Conservation (phyloP, 2,888 invertebrate species). For the Syrphus vitripennis region DNA sequence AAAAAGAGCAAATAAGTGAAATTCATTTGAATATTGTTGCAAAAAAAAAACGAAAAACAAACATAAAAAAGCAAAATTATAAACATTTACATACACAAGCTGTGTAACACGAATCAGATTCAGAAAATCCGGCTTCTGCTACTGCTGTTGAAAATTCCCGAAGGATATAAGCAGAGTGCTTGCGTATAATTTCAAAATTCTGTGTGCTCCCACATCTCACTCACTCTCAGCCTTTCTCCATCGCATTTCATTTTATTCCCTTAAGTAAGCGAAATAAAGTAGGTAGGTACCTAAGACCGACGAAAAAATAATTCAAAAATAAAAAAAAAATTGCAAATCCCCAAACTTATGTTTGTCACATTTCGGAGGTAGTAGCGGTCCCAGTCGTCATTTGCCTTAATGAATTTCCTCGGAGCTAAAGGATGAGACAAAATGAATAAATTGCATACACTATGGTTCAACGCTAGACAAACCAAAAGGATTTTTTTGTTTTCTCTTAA, state of each 20-base stretch:
- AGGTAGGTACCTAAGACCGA: neutral
- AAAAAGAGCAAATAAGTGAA: constrained; percentile 50
- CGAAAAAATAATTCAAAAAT: neutral
- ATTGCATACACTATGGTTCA: constrained; percentile 15
- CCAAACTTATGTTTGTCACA: constrained; percentile 61
- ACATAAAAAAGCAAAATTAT: constrained; percentile 24
- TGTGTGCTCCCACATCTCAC: neutral
- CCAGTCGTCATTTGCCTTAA: constrained; percentile 55
- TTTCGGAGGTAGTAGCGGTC: constrained; percentile 48
- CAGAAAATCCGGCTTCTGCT: constrained; percentile 15
- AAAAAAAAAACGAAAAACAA: neutral
- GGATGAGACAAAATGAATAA: constrained; percentile 5
- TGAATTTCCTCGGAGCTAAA: constrained; percentile 48
- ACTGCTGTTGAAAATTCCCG: constrained; percentile 36
- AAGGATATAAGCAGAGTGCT: constrained; percentile 46
- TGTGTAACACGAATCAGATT: constrained; percentile 57
- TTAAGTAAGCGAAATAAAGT: constrained; percentile 26
- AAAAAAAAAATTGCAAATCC: constrained; percentile 50
- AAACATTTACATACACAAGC: constrained; percentile 45
- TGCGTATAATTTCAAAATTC: constrained; percentile 27
- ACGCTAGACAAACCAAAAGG: neutral
- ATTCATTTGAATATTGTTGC: constrained; percentile 63
- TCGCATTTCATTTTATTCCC: constrained; percentile 37
- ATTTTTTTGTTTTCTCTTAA: too few species aligned
- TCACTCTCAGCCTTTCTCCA: neutral